Evolutionary conservation across 1,140 invertebrate genomes (phyloP).

Genomic region (Drosophila leontia): DNA sequence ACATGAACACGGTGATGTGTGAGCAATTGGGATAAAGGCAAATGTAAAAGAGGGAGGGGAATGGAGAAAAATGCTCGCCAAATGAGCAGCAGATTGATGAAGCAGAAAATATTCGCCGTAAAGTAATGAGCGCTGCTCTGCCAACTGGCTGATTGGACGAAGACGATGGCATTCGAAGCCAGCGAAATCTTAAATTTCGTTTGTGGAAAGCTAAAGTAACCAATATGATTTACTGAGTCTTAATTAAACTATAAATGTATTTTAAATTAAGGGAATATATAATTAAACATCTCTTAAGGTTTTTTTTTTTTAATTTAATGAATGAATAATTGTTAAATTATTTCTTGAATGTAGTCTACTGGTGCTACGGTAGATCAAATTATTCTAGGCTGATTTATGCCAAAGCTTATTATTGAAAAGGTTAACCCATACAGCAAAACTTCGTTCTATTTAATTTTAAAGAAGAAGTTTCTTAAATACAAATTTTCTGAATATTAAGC

Average conservation of each 20-base stretch:
- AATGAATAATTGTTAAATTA: no score
- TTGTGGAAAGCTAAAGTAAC: background rate
- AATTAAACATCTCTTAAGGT: no score
- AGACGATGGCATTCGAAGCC: background rate
- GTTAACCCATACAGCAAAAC: background rate
- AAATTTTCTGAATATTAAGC: no score
- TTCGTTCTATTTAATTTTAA: background rate
- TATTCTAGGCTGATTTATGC: background rate
- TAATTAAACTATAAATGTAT: slow-evolving; percentile 1
- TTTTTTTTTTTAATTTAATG: background rate
- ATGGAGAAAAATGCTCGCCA: slow-evolving; percentile 14
- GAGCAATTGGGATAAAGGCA: slow-evolving; percentile 18
- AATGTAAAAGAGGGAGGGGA: background rate
- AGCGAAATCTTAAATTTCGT: background rate
- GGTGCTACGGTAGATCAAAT: background rate
- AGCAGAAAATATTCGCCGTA: slow-evolving; percentile 32
- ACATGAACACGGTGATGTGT: slow-evolving; percentile 36
- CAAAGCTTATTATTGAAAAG: background rate
- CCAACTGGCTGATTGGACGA: slow-evolving; percentile 31
- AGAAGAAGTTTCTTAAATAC: background rate
- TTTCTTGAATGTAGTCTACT: background rate
- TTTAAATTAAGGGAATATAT: background rate
- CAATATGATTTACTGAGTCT: background rate
- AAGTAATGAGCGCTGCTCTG: slow-evolving; percentile 42
- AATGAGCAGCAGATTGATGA: slow-evolving; percentile 48